phyloP scores from a whole-genome alignment of 2,797 vertebrate species.

The Lates japonicus region DNA sequence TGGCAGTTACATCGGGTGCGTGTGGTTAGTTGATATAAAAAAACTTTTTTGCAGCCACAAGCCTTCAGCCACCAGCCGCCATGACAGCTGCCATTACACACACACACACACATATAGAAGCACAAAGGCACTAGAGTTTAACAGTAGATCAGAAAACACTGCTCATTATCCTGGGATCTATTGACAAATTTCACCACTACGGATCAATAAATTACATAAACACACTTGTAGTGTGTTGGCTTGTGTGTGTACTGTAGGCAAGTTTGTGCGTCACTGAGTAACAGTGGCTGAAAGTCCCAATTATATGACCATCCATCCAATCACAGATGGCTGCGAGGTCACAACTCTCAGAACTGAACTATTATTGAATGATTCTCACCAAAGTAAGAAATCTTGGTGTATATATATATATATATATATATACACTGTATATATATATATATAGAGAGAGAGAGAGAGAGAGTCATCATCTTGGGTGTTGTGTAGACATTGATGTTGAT shows the following conservation, averaged over 20 bases:
- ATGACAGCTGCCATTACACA: constrained; percentile 7
- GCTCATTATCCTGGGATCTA: constrained; percentile 29
- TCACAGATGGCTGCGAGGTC: constrained; percentile 2
- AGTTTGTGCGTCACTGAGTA: constrained; percentile 38
- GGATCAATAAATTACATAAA: constrained; percentile 60
- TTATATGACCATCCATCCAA: background rate
- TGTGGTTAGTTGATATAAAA: constrained; percentile 41
- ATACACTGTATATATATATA: too few species aligned
- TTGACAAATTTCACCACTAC: constrained; percentile 24
- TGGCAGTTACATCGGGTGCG: constrained; percentile 50
- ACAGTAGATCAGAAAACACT: constrained; percentile 26
- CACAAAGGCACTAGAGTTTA: background rate
- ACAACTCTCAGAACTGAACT: background rate
- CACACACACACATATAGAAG: background rate
- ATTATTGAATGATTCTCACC: background rate
- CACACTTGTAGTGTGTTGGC: background rate
- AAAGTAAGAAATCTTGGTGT: background rate
- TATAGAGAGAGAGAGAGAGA: too few species aligned
- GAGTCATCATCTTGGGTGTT: background rate
- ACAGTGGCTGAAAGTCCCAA: constrained; percentile 5
- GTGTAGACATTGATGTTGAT: background rate
- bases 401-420: too few species aligned
- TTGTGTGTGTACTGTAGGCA: background rate
- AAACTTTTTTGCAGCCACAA: constrained; percentile 18
- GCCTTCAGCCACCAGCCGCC: background rate